A percentile compares a stretch with the other conserved stretches of the same genome.
Evolutionary conservation across 2,797 vertebrate species (phyloP).

Genomic region (Pseudochirops corinnae): DNA sequence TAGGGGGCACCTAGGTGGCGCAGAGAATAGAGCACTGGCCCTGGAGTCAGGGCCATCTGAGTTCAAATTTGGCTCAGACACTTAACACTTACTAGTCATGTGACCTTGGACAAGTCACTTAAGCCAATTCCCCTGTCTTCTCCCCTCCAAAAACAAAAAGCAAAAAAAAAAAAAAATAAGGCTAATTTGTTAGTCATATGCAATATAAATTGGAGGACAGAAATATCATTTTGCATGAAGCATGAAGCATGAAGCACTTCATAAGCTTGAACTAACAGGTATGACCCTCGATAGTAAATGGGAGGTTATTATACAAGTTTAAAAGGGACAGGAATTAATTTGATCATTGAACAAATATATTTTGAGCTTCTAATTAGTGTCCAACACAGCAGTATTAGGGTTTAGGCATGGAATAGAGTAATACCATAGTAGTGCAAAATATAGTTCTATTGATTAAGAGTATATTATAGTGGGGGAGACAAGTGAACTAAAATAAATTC

Average conservation of each 20-base stretch:
- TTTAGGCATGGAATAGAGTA: background rate
- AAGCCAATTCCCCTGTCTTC: no score
- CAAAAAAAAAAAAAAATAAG: background rate
- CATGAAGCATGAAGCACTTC: background rate
- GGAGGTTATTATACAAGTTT: background rate
- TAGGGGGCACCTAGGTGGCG: no score
- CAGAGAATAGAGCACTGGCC: no score
- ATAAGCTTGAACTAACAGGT: background rate
- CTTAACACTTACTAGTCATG: no score
- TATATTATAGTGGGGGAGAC: background rate
- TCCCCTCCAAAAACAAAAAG: no score
- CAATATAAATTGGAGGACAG: background rate
- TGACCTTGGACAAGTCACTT: no score
- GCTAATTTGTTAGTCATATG: background rate
- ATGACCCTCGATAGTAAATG: background rate
- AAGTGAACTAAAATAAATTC: background rate
- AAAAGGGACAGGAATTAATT: background rate
- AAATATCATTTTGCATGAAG: background rate
- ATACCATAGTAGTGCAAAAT: background rate
- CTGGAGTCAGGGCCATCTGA: no score
- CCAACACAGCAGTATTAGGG: background rate
- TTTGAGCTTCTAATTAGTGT: background rate
- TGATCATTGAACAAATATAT: background rate
- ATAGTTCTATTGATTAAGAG: background rate
- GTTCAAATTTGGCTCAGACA: no score